Base-by-base conservation (phyloP, 1,140 invertebrate genomes). In the Euwallacea similis region DNA sequence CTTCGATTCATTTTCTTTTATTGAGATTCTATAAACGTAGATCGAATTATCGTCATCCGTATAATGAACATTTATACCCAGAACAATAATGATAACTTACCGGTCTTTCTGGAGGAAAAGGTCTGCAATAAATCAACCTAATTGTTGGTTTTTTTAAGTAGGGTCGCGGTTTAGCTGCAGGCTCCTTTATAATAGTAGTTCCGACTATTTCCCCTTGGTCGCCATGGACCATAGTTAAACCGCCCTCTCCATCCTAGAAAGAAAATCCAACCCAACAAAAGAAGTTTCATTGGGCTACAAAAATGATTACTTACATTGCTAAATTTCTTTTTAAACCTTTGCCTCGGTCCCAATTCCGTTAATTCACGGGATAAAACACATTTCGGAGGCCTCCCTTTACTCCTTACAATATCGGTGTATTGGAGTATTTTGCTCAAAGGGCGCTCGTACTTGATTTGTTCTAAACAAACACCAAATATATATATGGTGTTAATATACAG, bases 181-280 rank as follows among this genome's bases (percentile, higher is more conserved):
- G 79, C 69, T 83, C 78, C 41, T 80, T 80, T 33, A 82, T 75
- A 15, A 81, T 74, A n/a, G 78, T 81, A 7, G 81, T 81, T 64
- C 82, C 79, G 21, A 83, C 80, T 54, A 87, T 74, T 69, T 87
- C 84, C 0, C 87, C 87, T 4, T 84, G 81, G 66, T 83, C 85
- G 58, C 85, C 85, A 78, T 89, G 87, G 69, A 84, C 84, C 75
- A 89, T 85, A 0, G 87, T 88, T 75, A 83, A 87, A n/a, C 87
- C 87, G n/a, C 87, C 87, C 66, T 85, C 86, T 47, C 85, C 85
- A 74, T 84, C 83, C 83, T 86, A 42, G 54, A 70, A 78, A n/a
- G 64, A 33, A 33, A 2, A 33, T 33, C 21, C 21, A 33, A 33
- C 1, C n/a, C 7, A 53, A 6, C 53, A 6, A 54, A 55, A n/a